Base-by-base conservation (phyloP, 2,113 vertebrate genomes). In the Regulus satrapa region DNA sequence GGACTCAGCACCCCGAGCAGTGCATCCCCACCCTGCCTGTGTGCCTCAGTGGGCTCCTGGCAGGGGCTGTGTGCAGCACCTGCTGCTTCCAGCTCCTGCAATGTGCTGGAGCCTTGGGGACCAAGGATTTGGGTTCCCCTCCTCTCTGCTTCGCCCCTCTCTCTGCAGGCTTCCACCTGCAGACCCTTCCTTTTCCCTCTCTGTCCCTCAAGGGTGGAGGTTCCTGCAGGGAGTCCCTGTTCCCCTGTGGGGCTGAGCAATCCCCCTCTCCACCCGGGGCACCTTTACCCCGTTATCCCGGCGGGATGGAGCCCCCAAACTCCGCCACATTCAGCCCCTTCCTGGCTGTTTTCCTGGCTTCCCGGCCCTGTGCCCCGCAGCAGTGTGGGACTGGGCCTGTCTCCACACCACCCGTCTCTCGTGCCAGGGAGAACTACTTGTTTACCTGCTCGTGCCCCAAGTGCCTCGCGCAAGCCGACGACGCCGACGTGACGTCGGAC, bases 401-500 rank as follows among this genome's bases (percentile, higher is more conserved):
- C 14, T 34, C 43, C 14, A 2, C 2, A 1, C 29, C 48, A 12
- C 17, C 17, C 5, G 9, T 66, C 10, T 38, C 21, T 32, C 21
- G 20, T 20, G 17, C 29, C 83, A 99, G 99, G 98, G 99, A 99
- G 97, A 99, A 99, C 97, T 99, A 99, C 97, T 97, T 99, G 89
- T 99, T 99, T 24, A 97, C 98, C 88, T 99, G 99, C 97, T 99
- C 99, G 25, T 99, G 99, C 94, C 98, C 98, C 69, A 99, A 99
- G 98, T 99, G 99, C 96, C 87, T 98, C 75, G 98, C 98, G 9
- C 99, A 99, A 98, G 98, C 97, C 10, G 98, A 99, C 3, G 99
- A 99, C 14, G 97, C 98, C 1, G 99, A 99, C 4, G 77, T 99
- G 96, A 99, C 99, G 14, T 99, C 99, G 0, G 99, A 99, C 3